These are phyloP conservation scores for Torymus aiolomorphi DNA, from an alignment of 2,888 invertebrate genomes.

Conservation along the genomic window DNA sequence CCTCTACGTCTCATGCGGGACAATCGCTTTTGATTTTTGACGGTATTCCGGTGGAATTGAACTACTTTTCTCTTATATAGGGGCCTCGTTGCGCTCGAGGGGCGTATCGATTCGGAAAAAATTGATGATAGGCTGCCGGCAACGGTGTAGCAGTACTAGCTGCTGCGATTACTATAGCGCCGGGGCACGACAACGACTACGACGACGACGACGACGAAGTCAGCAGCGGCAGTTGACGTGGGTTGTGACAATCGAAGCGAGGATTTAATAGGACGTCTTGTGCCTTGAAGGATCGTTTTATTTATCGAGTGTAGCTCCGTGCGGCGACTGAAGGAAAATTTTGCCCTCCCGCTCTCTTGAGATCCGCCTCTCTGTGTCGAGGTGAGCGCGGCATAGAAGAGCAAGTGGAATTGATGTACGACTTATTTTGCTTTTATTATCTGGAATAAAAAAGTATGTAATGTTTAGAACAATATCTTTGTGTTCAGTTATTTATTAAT, in stretches of 20 bases:
- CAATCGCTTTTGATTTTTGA: constrained; percentile 14
- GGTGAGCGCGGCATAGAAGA: too few species aligned
- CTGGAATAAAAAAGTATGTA: too few species aligned
- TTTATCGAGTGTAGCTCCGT: constrained; percentile 16
- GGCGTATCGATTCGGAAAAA: constrained; percentile 29
- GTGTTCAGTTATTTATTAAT: too few species aligned
- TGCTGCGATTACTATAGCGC: too few species aligned
- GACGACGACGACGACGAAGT: background rate
- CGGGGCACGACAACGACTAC: background rate
- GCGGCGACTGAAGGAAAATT: background rate
- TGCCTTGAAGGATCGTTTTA: constrained; percentile 31
- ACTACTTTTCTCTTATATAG: constrained; percentile 34
- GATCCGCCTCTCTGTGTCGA: background rate
- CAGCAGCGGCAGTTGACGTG: background rate
- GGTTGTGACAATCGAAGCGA: constrained; percentile 38
- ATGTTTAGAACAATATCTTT: too few species aligned
- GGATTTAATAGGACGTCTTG: constrained; percentile 27
- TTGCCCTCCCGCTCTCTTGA: background rate
- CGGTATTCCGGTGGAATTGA: constrained; percentile 14
- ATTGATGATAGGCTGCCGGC: constrained; percentile 25
- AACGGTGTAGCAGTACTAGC: too few species aligned
- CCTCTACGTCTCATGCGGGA: background rate
- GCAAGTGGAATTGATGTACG: too few species aligned
- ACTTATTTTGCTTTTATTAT: too few species aligned
- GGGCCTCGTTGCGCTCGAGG: constrained; percentile 32